phyloP scores from a whole-genome alignment of 2,113 vertebrate species.

The Atlantisia rogersi region DNA sequence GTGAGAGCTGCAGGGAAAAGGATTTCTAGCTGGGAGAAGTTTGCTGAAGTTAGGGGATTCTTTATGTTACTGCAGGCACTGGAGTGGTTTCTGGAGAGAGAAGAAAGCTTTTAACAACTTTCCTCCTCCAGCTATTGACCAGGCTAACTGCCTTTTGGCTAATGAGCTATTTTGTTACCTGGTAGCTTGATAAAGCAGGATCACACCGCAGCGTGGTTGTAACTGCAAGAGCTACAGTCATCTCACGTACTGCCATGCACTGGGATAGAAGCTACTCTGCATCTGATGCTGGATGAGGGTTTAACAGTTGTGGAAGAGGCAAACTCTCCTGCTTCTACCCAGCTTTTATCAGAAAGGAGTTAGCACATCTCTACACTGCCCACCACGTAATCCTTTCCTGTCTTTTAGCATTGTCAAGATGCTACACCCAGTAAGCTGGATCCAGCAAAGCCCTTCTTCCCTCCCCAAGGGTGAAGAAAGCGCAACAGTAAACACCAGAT shows the following conservation, averaged over 20 bases:
- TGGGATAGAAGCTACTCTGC: background rate
- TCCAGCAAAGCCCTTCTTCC: background rate
- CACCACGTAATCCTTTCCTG: background rate
- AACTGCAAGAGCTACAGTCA: background rate
- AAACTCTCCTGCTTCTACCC: background rate
- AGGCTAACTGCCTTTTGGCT: background rate
- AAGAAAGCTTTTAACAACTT: background rate
- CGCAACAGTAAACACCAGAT: background rate
- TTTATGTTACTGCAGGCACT: background rate
- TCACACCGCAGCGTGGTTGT: background rate
- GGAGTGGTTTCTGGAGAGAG: background rate
- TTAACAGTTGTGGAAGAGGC: background rate
- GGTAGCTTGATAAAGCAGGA: background rate
- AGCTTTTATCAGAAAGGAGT: background rate
- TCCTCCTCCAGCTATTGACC: background rate
- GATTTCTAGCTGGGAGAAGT: background rate
- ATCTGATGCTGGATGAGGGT: fast-evolving
- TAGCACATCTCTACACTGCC: background rate
- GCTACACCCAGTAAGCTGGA: background rate
- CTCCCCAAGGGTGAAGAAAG: background rate
- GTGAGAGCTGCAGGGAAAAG: background rate
- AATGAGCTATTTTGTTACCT: background rate
- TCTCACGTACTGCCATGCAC: fast-evolving
- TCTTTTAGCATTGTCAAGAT: background rate
- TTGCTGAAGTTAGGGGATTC: background rate